Percentiles rank a stretch among this genome's conserved stretches.
phyloP scores from a whole-genome alignment of 2,888 invertebrate species.

The Blomia tropicalis region DNA sequence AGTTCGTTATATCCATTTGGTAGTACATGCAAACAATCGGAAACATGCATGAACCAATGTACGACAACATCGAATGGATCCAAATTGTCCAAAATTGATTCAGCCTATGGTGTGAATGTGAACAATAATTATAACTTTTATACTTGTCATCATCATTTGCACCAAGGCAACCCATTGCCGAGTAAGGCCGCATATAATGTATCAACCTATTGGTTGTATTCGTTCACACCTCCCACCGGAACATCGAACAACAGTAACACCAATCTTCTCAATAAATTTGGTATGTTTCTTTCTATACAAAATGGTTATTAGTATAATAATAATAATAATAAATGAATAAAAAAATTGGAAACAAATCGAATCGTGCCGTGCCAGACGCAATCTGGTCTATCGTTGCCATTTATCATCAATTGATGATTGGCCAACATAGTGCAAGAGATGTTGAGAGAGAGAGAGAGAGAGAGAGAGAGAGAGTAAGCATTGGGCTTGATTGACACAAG shows the following conservation, averaged over 20 bases:
- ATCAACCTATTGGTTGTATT: constrained; percentile 10
- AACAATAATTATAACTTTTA: constrained; percentile 14
- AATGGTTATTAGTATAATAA: too few species aligned
- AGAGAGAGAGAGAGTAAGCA: too few species aligned
- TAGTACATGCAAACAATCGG: neutral
- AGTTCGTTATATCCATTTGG: neutral
- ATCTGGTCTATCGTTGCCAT: too few species aligned
- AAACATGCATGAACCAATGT: neutral
- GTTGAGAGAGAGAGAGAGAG: too few species aligned
- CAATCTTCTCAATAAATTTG: neutral
- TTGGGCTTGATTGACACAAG: neutral
- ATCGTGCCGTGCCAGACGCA: too few species aligned
- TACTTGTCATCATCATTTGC: constrained; percentile 11
- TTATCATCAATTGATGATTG: too few species aligned
- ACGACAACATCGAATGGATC: neutral
- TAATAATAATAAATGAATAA: too few species aligned
- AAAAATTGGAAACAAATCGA: too few species aligned
- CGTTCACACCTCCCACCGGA: neutral
- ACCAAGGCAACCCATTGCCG: neutral
- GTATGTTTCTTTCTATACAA: neutral
- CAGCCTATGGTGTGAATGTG: neutral
- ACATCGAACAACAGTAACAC: neutral
- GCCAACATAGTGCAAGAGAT: too few species aligned
- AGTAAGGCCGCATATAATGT: constrained; percentile 6
- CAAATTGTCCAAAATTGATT: constrained; percentile 5